A percentile compares a stretch with the other conserved stretches of the same genome.
Conservation (phyloP, 2,888 invertebrate genomes). For the Ctenicera cuprea region DNA sequence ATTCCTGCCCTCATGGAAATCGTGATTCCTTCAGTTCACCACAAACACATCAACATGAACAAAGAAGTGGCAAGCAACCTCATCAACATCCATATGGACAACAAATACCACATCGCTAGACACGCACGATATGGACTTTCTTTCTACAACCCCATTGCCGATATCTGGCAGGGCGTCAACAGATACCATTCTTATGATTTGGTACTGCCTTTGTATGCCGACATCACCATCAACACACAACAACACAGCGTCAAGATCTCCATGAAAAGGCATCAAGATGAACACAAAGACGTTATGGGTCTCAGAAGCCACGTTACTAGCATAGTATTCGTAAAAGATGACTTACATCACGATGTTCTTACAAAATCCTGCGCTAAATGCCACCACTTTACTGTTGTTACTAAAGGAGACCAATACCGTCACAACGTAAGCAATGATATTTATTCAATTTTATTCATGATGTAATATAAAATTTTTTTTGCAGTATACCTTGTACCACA, state of each 20-base stretch:
- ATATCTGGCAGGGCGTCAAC: constrained; percentile 70
- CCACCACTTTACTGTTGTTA: constrained; percentile 63
- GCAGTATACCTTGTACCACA: constrained; percentile 53
- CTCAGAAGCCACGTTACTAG: constrained; percentile 64
- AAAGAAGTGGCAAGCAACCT: constrained; percentile 60
- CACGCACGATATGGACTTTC: constrained; percentile 67
- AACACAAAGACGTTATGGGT: constrained; percentile 62
- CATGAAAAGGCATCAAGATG: constrained; percentile 62
- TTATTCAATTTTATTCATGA: constrained; percentile 17
- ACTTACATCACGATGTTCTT: constrained; percentile 61
- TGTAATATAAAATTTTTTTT: constrained; percentile 38
- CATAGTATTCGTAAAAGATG: constrained; percentile 66
- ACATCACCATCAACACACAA: constrained; percentile 61
- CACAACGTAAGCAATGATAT: constrained; percentile 59
- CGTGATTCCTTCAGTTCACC: constrained; percentile 62
- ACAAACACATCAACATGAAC: constrained; percentile 59
- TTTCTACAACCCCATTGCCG: constrained; percentile 72
- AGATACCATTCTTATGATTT: constrained; percentile 64
- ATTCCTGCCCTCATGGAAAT: constrained; percentile 66
- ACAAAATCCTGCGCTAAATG: constrained; percentile 66
- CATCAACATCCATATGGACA: constrained; percentile 63
- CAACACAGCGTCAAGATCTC: constrained; percentile 65
- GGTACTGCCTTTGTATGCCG: constrained; percentile 64
- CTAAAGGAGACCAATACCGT: constrained; percentile 61
- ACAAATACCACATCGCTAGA: constrained; percentile 63